Base-by-base conservation (phyloP, 2,113 vertebrate species). In the Cynopterus brachyotis region DNA sequence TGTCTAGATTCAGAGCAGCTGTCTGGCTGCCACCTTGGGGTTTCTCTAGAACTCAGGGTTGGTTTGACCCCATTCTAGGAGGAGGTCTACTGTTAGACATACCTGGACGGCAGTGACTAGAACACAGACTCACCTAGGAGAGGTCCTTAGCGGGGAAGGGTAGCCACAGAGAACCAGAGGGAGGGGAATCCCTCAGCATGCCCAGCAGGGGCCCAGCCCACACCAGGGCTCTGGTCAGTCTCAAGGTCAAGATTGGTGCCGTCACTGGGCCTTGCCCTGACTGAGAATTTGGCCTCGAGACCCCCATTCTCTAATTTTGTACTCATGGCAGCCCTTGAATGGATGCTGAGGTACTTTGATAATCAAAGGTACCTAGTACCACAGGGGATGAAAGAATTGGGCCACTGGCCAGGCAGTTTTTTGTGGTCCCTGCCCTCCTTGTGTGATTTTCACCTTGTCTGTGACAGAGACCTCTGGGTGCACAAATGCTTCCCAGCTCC, bases 361-460 rank as follows among this genome's bases (percentile, higher is more conserved):
- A 12, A n/a, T 24, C 50, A 16, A 22, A 53, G 30, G 37, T 4
- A 0, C 45, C 47, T 9, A 4, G 60, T 28, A 2, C 50, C 37
- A 11, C 37, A 9, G 79, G n/a, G 85, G 20, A 28, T 15, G 53
- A 32, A 37, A 57, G 26, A 37, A 15, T 20, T 30, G 3, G 26
- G 40, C 28, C 10, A 1, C 42, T 40, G 72, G 42, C 3, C 19
- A 45, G 47, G 32, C 40, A 3, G 2, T 13, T 35, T 75, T 69
- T 30, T 45, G 1, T 2, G 0, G 7, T n/a, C 66, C 3, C 32
- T 15, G 10, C 17, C 57, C 42, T 13, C 0, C 42, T 13, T 0
- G 2, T 75, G 42, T 22, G 66, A 47, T 9, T 47, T 20, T 69
- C 62, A 1, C 26, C 45, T 86, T 22, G 0, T 22, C 64, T 30